Base-by-base conservation (phyloP, 2,888 invertebrate species). In the Exephanes ischioxanthus region DNA sequence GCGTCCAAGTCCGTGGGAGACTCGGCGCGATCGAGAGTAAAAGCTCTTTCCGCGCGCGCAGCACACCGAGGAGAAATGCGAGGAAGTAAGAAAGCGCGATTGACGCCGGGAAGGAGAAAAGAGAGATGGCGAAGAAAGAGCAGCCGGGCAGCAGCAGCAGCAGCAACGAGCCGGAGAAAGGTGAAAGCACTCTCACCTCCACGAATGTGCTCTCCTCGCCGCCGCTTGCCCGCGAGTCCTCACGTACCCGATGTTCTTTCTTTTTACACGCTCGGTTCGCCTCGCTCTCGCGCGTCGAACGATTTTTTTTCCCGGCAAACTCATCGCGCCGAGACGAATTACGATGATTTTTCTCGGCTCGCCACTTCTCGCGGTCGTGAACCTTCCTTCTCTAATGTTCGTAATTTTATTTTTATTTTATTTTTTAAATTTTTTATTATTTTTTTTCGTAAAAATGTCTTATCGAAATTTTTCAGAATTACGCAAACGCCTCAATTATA, bases 161-260 rank as follows among this genome's bases (percentile, higher is more conserved):
- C 37, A 41, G 76, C 37, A 41, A 71, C 80, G 67, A 80, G 61
- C 70, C 53, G 91, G 93, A 94, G 94, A 94, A 93, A 94, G 93
- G 94, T 93, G 93, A 93, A 93, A 94, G 93, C 92, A 94, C 92
- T 93, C 93, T 92, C 93, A 91, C 91, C 91, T 80, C 80, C 22
- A 37, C 80, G 76, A 48, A 79, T 80, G 48, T 76, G 22, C 72
- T 71, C 71, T 79, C 72, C 70, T 33, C 45, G 41, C 70, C 75
- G 55, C 66, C 75, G 80, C 83, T 48, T 33, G 48, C 33, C 41
- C 45, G 84, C 73, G 70, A 87, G 71, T 67, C 51, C 73, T 78
- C 82, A 68, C 72, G 76, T 72, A 75, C 63, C 19, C n/a, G 41
- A 79, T 53, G 61, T 75, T 78, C 79, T 77, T 82, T 71, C 76